Percentiles rank a stretch among this genome's conserved stretches.
phyloP scores from a whole-genome alignment of 1,140 invertebrate species.

The Acyrthosiphon pisum region DNA sequence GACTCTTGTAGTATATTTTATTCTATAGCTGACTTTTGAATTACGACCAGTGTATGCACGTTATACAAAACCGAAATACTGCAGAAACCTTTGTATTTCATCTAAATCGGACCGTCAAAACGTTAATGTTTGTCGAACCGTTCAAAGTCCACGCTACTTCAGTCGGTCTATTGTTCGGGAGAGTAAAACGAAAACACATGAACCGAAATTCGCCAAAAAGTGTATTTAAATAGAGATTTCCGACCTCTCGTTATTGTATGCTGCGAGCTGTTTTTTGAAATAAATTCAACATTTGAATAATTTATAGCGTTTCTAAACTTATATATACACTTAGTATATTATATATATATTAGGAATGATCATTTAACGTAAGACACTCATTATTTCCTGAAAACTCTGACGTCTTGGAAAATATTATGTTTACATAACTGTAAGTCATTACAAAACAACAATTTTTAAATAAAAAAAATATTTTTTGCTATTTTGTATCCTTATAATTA shows the following conservation, averaged over 20 bases:
- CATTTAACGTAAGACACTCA: no score
- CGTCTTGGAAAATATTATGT: no score
- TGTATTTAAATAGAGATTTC: not conserved
- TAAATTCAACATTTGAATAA: not conserved
- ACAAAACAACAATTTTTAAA: no score
- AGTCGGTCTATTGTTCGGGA: not conserved
- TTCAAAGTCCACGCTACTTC: not conserved
- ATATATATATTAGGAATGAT: not conserved
- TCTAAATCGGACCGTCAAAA: not conserved
- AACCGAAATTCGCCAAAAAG: not conserved
- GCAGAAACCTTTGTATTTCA: not conserved
- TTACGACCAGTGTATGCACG: not conserved
- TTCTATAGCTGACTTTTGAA: not conserved
- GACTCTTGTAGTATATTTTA: not conserved
- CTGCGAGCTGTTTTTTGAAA: not conserved
- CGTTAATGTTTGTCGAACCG: not conserved
- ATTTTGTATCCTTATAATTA: no score
- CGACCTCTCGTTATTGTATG: not conserved
- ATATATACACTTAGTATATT: not conserved
- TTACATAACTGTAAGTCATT: no score
- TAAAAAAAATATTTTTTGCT: no score
- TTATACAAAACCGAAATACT: not conserved
- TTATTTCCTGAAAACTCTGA: not conserved
- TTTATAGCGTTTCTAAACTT: not conserved
- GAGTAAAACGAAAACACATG: not conserved